Conservation (phyloP, 2,888 invertebrate genomes). For the Tipula helvola region DNA sequence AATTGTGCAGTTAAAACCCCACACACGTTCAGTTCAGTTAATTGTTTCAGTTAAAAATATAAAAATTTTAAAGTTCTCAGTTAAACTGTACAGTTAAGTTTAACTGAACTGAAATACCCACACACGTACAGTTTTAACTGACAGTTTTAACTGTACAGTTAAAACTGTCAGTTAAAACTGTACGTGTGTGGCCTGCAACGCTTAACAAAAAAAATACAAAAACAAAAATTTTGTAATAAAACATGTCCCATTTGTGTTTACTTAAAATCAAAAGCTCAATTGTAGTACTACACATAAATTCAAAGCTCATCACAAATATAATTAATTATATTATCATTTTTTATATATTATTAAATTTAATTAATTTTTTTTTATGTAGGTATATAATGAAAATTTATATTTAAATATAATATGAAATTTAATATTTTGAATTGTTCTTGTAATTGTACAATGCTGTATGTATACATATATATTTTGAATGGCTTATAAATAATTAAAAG, state of each 20-base stretch:
- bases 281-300: background rate
- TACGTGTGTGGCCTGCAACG: too few relatives aligned
- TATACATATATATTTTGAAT: background rate
- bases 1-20: too few relatives aligned
- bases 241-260: background rate
- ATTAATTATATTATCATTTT: background rate
- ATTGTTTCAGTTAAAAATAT: too few relatives aligned
- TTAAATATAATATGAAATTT: background rate
- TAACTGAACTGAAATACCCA: too few relatives aligned
- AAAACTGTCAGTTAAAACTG: too few relatives aligned
- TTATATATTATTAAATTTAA: background rate
- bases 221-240: background rate
- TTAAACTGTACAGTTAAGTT: too few relatives aligned
- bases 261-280: background rate
- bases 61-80: too few relatives aligned
- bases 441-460: background rate
- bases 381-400: background rate
- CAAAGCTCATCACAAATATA: background rate
- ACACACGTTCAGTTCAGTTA: too few relatives aligned
- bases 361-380: background rate
- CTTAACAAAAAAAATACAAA: background rate
- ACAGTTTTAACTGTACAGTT: too few relatives aligned
- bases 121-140: too few relatives aligned
- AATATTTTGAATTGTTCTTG: background rate
- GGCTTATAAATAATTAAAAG: background rate